Evolutionary conservation across 2,113 vertebrate species (phyloP), one percentile per base, ranked within the genome.

Genomic region (Saguinus imperator): DNA sequence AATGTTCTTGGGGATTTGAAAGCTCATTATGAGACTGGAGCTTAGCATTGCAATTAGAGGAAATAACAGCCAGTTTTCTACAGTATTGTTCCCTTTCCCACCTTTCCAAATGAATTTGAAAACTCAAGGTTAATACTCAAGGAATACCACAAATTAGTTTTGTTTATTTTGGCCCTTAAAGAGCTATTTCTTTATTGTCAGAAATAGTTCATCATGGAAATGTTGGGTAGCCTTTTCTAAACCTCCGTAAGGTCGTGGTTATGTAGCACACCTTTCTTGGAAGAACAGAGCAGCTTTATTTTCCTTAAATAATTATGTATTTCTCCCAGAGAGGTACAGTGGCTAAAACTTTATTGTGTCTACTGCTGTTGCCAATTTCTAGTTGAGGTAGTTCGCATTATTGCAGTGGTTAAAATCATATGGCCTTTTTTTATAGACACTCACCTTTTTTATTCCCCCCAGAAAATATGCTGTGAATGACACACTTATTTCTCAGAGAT

Each of bases 41-140:
- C 20, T 23, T 94, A 61, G 7, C 25, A 40, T 89, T 97, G 16
- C 27, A 80, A 37, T 95, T 87, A 81, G 57, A 95, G 43, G 73
- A 84, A 93, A 55, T 57, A 85, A 85, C 21, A 45, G 29, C 21
- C 23, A 40, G 23, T 92, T 43, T 61, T 92, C 40, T 94, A 7
- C 11, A 86, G 25, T 27, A 29, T 52, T n/a, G 32, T 96, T 97
- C 92, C 18, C 27, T 83, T 79, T 73, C 73, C 89, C 45, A 73
- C 76, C 87, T 95, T 81, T 77, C 55, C 32, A 92, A 45, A 40
- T 93, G 52, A 96, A 92, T 83, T 89, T 95, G 37, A 96, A 94
- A 94, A 89, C 16, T 91, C 43, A 75, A 57, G 35, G 61, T 90
- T 92, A 92, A 87, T 32, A 76, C 57, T 89, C 16, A 83, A 27